Percentiles rank a stretch among this genome's conserved stretches.
These are phyloP conservation scores for Drosophila triauraria DNA, from an alignment of 1,140 invertebrate genomes.

Conservation along the genomic window DNA sequence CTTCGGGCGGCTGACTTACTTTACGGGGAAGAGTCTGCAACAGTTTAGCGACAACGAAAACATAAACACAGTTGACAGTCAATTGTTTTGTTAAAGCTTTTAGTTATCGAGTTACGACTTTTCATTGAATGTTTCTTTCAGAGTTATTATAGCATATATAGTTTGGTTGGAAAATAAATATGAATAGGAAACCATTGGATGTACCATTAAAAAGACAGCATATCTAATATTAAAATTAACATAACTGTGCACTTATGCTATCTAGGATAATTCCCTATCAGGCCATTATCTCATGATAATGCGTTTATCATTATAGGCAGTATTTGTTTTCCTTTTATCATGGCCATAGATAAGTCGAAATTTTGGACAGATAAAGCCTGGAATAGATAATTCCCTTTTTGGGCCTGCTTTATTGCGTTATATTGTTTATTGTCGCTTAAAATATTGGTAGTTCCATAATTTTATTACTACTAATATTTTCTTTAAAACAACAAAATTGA, in stretches of 20 bases:
- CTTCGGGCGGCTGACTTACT: constrained; percentile 34
- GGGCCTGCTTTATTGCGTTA: not conserved
- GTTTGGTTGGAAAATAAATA: not conserved
- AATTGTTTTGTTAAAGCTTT: not conserved
- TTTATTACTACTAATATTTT: no score
- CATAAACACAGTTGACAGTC: constrained; percentile 26
- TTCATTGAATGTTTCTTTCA: not conserved
- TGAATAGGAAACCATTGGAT: not conserved
- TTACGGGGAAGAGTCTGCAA: constrained; percentile 14
- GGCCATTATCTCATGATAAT: constrained; percentile 28
- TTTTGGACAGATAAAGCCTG: constrained; percentile 25
- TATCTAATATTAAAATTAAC: constrained; percentile 7
- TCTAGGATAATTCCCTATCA: constrained; percentile 30
- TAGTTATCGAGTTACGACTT: not conserved
- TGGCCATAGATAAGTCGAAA: constrained; percentile 19
- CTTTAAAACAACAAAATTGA: no score
- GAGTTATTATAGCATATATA: not conserved
- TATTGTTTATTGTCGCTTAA: not conserved
- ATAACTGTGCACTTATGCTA: constrained; percentile 9
- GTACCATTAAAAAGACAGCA: not conserved
- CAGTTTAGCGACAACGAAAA: not conserved
- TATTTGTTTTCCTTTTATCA: constrained; percentile 27
- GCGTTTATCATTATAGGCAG: constrained; percentile 22
- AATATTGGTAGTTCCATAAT: not conserved
- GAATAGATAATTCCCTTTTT: constrained; percentile 7